Evolutionary conservation across 2,888 invertebrate species (phyloP), one percentile per base, ranked within the genome.

Genomic region (Stegana nigrithorax): DNA sequence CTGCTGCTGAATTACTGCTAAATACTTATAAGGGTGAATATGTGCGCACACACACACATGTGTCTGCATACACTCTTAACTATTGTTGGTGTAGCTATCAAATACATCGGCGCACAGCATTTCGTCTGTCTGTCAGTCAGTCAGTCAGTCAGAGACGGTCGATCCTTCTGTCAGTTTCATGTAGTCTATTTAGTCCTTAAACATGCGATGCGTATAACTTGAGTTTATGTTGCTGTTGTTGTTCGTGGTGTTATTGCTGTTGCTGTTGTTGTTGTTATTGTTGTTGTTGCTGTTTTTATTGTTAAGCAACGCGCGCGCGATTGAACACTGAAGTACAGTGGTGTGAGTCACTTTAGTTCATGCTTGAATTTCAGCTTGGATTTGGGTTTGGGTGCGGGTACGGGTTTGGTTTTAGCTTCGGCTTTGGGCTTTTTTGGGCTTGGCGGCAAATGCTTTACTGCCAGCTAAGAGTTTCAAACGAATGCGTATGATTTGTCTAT

Each of bases 251-350:
- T 17, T 17, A 7, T 3, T 27, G 5, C 27, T 27, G 50, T 7
- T 50, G 4, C 14, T 27, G 25, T 53, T 56, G 61, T 45, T 45
- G 25, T 50, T 36, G 8, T 10, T 53, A 19, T 23, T 26, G 14
- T 57, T 50, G 12, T 60, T 56, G 56, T 56, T 45, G 21, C 36
- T 32, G 14, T 8, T 53, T 10, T 44, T 62, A 36, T 58, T 51
- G 29, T 62, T 57, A 50, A 25, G 39, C 32, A 29, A 47, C 7
- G 47, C 44, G 59, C 51, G 60, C 64, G 44, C 50, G 32, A 44
- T 42, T 42, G 53, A 17, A 55, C 53, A 36, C 26, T 53, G 14
- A 32, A 53, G 32, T 53, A n/a, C 10, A 8, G 4, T 51, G 36
- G 36, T 19, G 53, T 55, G 23, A 2, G 27, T 51, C 19, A 8